Evolutionary conservation across 1,140 invertebrate species (phyloP).

Genomic region (Paralvinella palmiformis): DNA sequence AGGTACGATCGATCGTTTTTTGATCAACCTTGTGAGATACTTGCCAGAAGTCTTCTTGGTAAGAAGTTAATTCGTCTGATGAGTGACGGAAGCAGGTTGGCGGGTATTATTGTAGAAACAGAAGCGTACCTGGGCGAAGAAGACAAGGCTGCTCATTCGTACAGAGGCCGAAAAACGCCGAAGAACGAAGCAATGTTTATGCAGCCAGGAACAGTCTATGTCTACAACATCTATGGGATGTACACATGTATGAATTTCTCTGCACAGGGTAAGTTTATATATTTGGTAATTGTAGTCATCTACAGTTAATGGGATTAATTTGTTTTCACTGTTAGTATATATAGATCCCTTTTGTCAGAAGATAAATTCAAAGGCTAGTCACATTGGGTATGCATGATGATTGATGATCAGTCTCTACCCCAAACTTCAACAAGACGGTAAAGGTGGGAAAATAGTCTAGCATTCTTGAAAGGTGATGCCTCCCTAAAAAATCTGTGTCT

Average conservation of each 20-base stretch:
- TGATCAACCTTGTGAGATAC: conserved; percentile 28
- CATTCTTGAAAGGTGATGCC: no score
- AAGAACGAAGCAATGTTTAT: conserved; percentile 74
- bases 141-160: conserved; percentile 70
- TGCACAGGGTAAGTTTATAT: conserved; percentile 60
- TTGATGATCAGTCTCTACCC: no score
- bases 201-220: conserved; percentile 70
- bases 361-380: no score
- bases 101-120: conserved; percentile 70
- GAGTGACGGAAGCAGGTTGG: conserved; percentile 54
- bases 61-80: conserved; percentile 59
- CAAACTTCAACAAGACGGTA: no score
- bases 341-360: no score
- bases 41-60: conserved; percentile 58
- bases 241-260: conserved; percentile 79
- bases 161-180: conserved; percentile 60
- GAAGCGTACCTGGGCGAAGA: conserved; percentile 68
- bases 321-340: no score
- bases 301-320: no score
- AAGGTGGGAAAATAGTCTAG: no score
- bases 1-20: no score
- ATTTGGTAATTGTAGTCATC: no score
- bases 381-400: no score
- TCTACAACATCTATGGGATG: conserved; percentile 77
- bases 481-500: no score